Evolutionary conservation across 2,113 vertebrate species (phyloP), one percentile per base, ranked within the genome.

Genomic region (Actenoides hombroni): DNA sequence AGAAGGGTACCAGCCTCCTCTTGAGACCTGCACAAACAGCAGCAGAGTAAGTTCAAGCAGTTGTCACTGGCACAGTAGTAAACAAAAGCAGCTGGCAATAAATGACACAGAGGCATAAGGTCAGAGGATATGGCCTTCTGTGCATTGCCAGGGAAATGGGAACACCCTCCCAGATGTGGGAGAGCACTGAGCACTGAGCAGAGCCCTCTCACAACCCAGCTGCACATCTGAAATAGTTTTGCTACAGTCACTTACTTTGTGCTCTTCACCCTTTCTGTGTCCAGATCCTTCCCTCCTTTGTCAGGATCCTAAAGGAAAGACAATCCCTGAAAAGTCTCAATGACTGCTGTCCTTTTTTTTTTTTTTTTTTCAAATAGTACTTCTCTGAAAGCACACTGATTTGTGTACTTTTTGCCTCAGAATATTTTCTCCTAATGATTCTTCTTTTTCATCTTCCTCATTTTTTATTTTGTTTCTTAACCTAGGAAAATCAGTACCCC

Each of bases 181-280:
- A 90, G 37, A 67, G n/a, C 0, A 1, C 60, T 2, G 4, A 57
- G 19, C 2, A 1, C 28, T 4, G 1, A 44, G 21, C 54, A 54
- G 68, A 15, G 21, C 6, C 54, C 49, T 73, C 64, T 94, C 46
- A 59, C 10, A 86, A 39, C 39, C 24, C 24, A 92, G 73, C 28
- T 39, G 35, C 33, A 26, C 1, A 3, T 51, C 44, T 83, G 16
- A 86, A 86, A 33, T 33, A 61, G 3, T 37, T 90, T 39, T 86
- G 9, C n/a, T 83, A 28, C 77, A 67, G 13, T 46, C 25, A 12
- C 35, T 61, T 79, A 26, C n/a, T 49, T 86, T 11, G 5, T 54
- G 46, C 24, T 39, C 24, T 39, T 81, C 60, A 75, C 24, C 26
- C 7, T 78, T 54, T 54, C 44, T 48, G 4, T 63, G 24, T 39